Conservation (phyloP, 1,140 invertebrate species). For the Trigoniulus corallinus region DNA sequence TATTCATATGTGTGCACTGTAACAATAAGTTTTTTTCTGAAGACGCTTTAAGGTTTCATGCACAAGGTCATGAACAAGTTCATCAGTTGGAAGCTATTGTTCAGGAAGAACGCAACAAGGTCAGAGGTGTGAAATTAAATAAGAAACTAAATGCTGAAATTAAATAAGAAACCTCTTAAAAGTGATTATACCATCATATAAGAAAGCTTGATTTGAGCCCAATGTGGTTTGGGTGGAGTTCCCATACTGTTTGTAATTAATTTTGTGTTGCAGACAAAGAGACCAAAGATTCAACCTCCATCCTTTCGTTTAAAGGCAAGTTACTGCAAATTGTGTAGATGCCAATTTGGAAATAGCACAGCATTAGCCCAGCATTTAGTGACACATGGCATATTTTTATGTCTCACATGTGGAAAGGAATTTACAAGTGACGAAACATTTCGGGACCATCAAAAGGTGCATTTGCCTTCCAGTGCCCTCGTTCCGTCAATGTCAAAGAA, state of each 20-base stretch:
- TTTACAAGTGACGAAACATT: background rate
- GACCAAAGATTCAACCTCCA: too few relatives aligned
- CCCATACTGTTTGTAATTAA: too few relatives aligned
- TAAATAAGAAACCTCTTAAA: too few relatives aligned
- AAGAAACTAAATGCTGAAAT: too few relatives aligned
- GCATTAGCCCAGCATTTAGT: background rate
- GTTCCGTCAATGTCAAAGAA: too few relatives aligned
- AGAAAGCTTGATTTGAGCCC: too few relatives aligned
- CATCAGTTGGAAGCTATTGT: background rate
- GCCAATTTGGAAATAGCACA: background rate
- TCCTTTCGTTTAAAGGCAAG: background rate
- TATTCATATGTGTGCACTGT: background rate
- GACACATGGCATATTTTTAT: background rate
- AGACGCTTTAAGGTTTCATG: background rate
- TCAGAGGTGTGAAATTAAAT: too few relatives aligned
- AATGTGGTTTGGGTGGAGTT: too few relatives aligned
- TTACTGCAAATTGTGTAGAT: conserved; percentile 1
- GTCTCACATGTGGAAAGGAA: background rate
- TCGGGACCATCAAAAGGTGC: background rate
- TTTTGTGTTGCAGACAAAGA: too few relatives aligned
- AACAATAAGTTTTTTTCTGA: background rate
- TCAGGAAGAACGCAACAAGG: background rate
- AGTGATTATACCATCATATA: too few relatives aligned
- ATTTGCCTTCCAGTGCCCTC: background rate
- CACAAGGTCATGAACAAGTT: background rate